Base-by-base conservation (phyloP, 2,888 invertebrate genomes). In the Lasius platythorax region DNA sequence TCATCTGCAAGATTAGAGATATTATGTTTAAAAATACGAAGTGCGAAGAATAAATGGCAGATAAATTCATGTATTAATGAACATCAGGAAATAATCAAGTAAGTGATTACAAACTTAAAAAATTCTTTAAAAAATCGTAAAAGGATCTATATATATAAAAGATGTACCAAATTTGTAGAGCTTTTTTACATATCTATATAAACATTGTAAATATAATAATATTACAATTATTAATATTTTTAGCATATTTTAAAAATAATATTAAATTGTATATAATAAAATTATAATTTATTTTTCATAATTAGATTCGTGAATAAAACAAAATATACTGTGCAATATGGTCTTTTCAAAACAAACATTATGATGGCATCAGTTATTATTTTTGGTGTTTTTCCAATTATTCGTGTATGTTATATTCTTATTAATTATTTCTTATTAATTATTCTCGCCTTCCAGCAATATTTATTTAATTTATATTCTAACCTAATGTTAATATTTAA, bases 81-180 rank as follows among this genome's bases (percentile, higher is more conserved):
- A 50, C 92, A 94, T 85, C 89, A 92, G 76, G 72, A 89, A 75
- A 83, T 93, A 70, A 89, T 91, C 53, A 53, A 64, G 93, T 92
- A 87, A 90, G 91, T 18, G 3, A 18, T 58, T 11, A 73, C 1
- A 28, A 53, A 5, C 3, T 12, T 40, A 6, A 9, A 37, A 46
- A 23, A 56, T 6, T n/a, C 23, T 66, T 33, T 75, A n/a, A 23
- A 33, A 3, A 23, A 18, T 53, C n/a, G 2, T 53, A n/a, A 53
- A 53, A 53, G 8, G 3, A 37, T 37, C 4, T 4, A 3, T n/a
- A 18, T 18, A 70, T 43, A 1, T 18, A 23, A 58, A 37, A n/a
- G 9, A 50, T 58, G 40, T 37, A 37, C 23, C 70, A 70, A 28
- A 40, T 66, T 66, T 50, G 12, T 72, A 11, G 6, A 58, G n/a